Base-by-base conservation (phyloP, 1,140 invertebrate genomes). In the Scaptomyza pallida region DNA sequence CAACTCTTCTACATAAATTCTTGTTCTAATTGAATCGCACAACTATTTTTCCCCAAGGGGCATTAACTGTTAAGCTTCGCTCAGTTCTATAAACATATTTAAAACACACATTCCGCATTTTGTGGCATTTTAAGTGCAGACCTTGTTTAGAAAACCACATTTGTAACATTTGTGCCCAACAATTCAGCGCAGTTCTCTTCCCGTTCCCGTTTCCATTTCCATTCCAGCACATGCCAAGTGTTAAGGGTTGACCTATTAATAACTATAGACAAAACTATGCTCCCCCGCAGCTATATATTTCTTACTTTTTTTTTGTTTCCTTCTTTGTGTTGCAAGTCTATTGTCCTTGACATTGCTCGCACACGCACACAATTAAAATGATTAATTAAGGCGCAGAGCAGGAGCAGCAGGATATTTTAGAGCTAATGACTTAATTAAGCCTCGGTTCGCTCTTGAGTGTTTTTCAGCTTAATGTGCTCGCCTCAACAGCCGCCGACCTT, bases 381-480 rank as follows among this genome's bases (percentile, higher is more conserved):
- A 85, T 85, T 85, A 85, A 85, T 85, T 85, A 88, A 63, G 77
- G 60, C 64, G 73, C 37, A 65, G 72, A 70, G 61, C 72, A 69
- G 81, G 72, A 70, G 61, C 72, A 69, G 81, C 82, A 85, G 81
- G 82, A 85, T 70, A 85, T 75, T 85, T 85, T 85, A 75, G 74
- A 72, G 70, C 73, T 85, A 85, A 88, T 85, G 81, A 81, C 81
- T 85, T 85, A 85, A 85, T 85, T 85, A 85, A 69, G 70, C 43
- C 80, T 50, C 57, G 55, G 55, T 30, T 35, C 26, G n/a, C 16
- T 17, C 61, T 52, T 60, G 73, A 85, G 81, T 81, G 77, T 78
- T 86, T 72, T 78, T 76, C 81, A 63, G 48, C 60, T 48, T 85
- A 85, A 85, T 85, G 81, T 85, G 74, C 61, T 77, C 81, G 81